Evolutionary conservation across 2,888 invertebrate species (phyloP).

Genomic region (Tholera decimalis): DNA sequence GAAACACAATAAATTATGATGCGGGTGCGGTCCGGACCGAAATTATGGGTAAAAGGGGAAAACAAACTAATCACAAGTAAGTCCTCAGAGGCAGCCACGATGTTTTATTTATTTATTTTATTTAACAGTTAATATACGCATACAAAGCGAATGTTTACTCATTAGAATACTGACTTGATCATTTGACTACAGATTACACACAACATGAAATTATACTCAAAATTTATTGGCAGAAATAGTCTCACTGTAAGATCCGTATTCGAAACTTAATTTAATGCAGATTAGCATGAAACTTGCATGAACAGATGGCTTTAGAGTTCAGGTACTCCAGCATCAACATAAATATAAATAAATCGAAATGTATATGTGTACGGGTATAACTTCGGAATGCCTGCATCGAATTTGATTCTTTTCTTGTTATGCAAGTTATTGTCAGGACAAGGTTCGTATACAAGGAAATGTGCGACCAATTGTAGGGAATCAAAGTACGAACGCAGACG

Average conservation of each 20-base stretch:
- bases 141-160: not conserved
- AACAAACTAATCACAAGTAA: conserved; percentile 59
- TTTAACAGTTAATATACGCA: too few species aligned
- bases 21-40: conserved; percentile 43
- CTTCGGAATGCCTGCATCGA: too few species aligned
- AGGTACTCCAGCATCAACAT: not conserved
- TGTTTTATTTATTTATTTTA: conserved; percentile 62
- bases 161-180: not conserved
- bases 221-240: conserved; percentile 1
- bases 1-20: conserved; percentile 64
- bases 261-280: conserved; percentile 7
- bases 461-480: too few species aligned
- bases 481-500: too few species aligned
- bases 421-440: too few species aligned
- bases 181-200: not conserved
- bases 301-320: not conserved
- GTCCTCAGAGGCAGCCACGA: conserved; percentile 38
- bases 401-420: too few species aligned
- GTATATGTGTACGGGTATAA: too few species aligned
- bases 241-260: not conserved
- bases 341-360: too few species aligned
- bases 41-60: conserved; percentile 58
- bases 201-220: not conserved
- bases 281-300: conserved; percentile 15
- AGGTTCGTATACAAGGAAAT: too few species aligned